A percentile compares a stretch with the other conserved stretches of the same genome.
phyloP scores from a whole-genome alignment of 2,888 invertebrate genomes.

The Lepidonotus clava region DNA sequence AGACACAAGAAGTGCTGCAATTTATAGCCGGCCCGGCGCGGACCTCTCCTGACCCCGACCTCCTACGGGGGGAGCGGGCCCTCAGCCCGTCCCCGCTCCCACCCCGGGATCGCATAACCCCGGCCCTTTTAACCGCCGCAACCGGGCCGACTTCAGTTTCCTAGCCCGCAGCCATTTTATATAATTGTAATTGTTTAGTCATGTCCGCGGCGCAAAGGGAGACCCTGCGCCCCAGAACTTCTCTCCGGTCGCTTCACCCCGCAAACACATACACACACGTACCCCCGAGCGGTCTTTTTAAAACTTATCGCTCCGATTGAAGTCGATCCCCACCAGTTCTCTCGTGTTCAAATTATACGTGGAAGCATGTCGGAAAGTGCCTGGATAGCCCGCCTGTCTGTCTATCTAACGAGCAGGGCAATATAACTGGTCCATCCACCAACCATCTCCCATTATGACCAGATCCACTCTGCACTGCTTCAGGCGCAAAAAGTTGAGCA shows the following conservation, averaged over 20 bases:
- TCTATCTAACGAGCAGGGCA: too few species aligned
- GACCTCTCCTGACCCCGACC: constrained; percentile 9
- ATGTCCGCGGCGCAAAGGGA: neutral
- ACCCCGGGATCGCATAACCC: neutral
- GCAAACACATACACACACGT: too few species aligned
- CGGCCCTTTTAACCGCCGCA: neutral
- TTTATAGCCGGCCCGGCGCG: neutral
- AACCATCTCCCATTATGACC: too few species aligned
- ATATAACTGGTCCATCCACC: too few species aligned
- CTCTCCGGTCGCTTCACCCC: too few species aligned
- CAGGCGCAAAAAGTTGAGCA: too few species aligned
- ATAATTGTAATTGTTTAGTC: constrained; percentile 48
- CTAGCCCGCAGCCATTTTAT: neutral
- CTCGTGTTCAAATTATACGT: too few species aligned
- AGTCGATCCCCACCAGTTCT: neutral
- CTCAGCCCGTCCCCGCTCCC: neutral
- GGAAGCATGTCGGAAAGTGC: too few species aligned
- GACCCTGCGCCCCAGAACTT: too few species aligned
- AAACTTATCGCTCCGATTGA: neutral
- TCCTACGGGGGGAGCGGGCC: neutral
- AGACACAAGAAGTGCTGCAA: constrained; percentile 30
- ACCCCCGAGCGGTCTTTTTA: neutral
- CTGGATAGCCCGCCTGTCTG: too few species aligned
- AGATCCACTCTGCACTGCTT: too few species aligned
- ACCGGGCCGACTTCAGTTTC: constrained; percentile 15